These are phyloP conservation scores for Hippoglossus stenolepis DNA, from an alignment of 2,113 vertebrate genomes.

Conservation along the genomic window DNA sequence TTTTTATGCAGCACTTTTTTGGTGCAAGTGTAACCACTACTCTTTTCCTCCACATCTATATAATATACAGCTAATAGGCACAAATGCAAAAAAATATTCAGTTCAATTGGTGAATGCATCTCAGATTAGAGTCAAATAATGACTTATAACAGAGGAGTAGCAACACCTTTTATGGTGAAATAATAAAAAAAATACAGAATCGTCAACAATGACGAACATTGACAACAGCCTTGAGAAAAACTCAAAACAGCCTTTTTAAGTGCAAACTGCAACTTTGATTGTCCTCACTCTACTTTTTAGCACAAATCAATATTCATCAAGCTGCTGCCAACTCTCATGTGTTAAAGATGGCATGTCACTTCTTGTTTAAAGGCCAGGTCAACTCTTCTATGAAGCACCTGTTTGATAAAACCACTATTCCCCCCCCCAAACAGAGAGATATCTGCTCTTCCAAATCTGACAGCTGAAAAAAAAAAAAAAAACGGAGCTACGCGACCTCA, in stretches of 20 bases:
- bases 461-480: slow-evolving; percentile 11
- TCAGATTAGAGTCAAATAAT: neutral
- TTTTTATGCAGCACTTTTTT: too few relatives aligned
- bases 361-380: slow-evolving; percentile 37
- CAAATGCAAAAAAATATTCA: neutral
- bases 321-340: slow-evolving; percentile 18
- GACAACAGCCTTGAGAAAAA: too few relatives aligned
- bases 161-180: neutral
- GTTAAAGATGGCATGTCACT: slow-evolving; percentile 26
- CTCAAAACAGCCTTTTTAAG: neutral
- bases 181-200: neutral
- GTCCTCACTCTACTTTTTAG: slow-evolving; percentile 23
- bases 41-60: neutral
- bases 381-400: slow-evolving; percentile 40
- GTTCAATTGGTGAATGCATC: neutral
- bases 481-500: neutral
- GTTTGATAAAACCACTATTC: slow-evolving; percentile 47
- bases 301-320: slow-evolving; percentile 51
- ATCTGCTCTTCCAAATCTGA: slow-evolving; percentile 46
- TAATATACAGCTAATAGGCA: neutral
- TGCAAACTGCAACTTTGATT: slow-evolving; percentile 17
- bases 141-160: neutral
- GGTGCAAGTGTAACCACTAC: too few relatives aligned
- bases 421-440: slow-evolving; percentile 8
- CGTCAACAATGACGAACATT: neutral